phyloP scores from a whole-genome alignment of 2,113 vertebrate species.

The Rattus norvegicus region GRCr8 NC_086033.1:26483001-26483500 shows the following conservation, averaged over 20 bases:
- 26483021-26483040: neutral
- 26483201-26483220: constrained; percentile 14
- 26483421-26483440: too few relatives aligned
- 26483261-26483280: neutral
- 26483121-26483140: constrained; percentile 5
- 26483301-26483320: constrained; percentile 34
- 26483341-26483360: constrained; percentile 26
- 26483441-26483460: too few relatives aligned
- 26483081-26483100: constrained; percentile 11
- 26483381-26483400: neutral
- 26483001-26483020: constrained; percentile 34
- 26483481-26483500: too few relatives aligned
- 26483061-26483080: neutral
- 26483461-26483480: too few relatives aligned
- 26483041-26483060: neutral
- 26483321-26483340: constrained; percentile 2
- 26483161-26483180: neutral
- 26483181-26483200: neutral
- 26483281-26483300: neutral
- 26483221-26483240: neutral
- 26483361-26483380: constrained; percentile 30
- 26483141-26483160: neutral
- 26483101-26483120: constrained; percentile 33
- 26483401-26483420: too few relatives aligned
- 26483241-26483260: neutral